These are phyloP conservation scores for Craterocephalus amniculus DNA, from an alignment of 2,797 vertebrate species.

Conservation along the genomic window DNA sequence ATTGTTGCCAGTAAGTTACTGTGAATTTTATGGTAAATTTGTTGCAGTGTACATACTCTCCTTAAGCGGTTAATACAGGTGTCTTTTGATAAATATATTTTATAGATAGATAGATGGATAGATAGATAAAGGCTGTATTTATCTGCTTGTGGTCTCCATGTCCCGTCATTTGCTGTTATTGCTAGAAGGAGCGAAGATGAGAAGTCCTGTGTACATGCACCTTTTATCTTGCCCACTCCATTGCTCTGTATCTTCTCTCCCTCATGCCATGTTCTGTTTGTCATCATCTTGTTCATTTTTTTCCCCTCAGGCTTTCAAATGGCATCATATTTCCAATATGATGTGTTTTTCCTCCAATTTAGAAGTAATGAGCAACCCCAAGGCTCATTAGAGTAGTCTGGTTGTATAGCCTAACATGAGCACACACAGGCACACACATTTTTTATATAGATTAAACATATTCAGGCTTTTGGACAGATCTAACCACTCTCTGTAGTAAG, in stretches of 20 bases:
- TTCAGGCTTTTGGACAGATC: conserved; percentile 24
- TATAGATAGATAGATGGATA: too few relatives aligned
- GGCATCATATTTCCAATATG: conserved; percentile 47
- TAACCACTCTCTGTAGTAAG: conserved; percentile 7
- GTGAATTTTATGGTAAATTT: too few relatives aligned
- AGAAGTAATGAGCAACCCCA: conserved; percentile 52
- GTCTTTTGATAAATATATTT: not conserved
- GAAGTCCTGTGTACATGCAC: conserved; percentile 21
- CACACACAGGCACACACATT: conserved; percentile 10
- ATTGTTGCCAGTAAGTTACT: too few relatives aligned
- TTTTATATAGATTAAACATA: conserved; percentile 31
- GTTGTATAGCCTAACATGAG: conserved; percentile 27
- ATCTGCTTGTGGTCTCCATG: conserved; percentile 28
- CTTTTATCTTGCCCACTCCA: conserved; percentile 43
- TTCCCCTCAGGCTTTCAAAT: conserved; percentile 37
- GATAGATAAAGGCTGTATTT: not conserved
- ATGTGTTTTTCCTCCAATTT: conserved; percentile 75
- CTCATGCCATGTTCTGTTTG: conserved; percentile 24
- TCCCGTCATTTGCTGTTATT: conserved; percentile 26
- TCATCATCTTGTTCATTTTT: conserved; percentile 21
- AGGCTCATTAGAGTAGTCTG: conserved; percentile 67
- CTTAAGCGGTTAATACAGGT: not conserved
- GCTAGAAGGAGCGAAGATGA: conserved; percentile 37
- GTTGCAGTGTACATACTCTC: not conserved
- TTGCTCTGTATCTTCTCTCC: conserved; percentile 24